Conservation (phyloP, 2,888 invertebrate genomes). For the Bellardia bayeri region DNA sequence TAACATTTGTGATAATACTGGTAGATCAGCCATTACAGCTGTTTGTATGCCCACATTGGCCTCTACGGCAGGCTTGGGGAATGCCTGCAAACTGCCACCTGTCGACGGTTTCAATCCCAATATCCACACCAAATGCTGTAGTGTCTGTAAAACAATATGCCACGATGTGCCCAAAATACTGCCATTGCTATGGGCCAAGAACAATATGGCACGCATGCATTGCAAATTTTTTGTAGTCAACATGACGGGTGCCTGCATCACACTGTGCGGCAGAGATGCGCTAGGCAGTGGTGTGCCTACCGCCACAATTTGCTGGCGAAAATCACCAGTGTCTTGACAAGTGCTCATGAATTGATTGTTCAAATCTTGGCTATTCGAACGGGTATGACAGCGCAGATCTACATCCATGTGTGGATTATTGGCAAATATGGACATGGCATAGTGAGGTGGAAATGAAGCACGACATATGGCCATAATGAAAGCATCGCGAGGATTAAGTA, state of each 20-base stretch:
- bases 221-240: constrained; percentile 98
- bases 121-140: constrained; percentile 97
- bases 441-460: constrained; percentile 97
- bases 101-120: constrained; percentile 97
- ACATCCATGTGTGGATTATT: constrained; percentile 87
- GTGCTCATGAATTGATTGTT: constrained; percentile 85
- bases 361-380: constrained; percentile 85
- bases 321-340: constrained; percentile 88
- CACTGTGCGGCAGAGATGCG: constrained; percentile 90
- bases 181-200: constrained; percentile 96
- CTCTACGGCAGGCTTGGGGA: constrained; percentile 89
- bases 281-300: constrained; percentile 98
- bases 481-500: constrained; percentile 94
- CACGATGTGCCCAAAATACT: constrained; percentile 96
- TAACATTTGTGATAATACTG: constrained; percentile 94
- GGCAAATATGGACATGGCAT: constrained; percentile 93
- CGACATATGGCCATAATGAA: constrained; percentile 97
- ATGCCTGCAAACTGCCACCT: constrained; percentile 95
- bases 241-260: constrained; percentile 90
- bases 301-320: constrained; percentile 96
- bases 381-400: constrained; percentile 84
- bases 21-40: constrained; percentile 98
- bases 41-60: constrained; percentile 94
- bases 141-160: constrained; percentile 97
- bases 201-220: constrained; percentile 96